A percentile compares a stretch with the other conserved stretches of the same genome.
Evolutionary conservation across 2,888 invertebrate genomes (phyloP).

Genomic region (Pandemis corylana): DNA sequence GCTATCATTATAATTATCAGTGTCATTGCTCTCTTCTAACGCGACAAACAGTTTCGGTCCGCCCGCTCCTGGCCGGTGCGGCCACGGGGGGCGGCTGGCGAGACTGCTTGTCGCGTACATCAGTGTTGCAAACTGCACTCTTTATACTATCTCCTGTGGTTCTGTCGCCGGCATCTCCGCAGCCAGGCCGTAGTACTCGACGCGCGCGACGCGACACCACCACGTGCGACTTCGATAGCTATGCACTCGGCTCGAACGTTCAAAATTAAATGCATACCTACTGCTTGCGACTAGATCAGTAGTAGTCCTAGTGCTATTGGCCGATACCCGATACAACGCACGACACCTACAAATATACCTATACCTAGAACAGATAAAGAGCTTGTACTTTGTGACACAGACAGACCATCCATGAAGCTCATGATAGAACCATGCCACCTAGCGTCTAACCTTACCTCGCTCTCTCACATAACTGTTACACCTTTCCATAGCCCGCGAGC

Average conservation of each 20-base stretch:
- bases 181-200: slow-evolving; percentile 68
- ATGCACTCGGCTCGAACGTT: slow-evolving; percentile 82
- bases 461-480: slow-evolving; percentile 84
- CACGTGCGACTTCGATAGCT: slow-evolving; percentile 81
- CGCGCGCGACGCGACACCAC: slow-evolving; percentile 71
- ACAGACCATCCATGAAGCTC: slow-evolving; percentile 74
- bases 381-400: slow-evolving; percentile 85
- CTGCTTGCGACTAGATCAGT: slow-evolving; percentile 84
- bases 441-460: slow-evolving; percentile 76
- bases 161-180: slow-evolving; percentile 82
- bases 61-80: slow-evolving; percentile 32
- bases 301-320: slow-evolving; percentile 83
- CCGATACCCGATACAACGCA: slow-evolving; percentile 81
- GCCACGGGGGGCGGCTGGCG: neutral
- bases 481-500: slow-evolving; percentile 84
- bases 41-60: slow-evolving; percentile 64
- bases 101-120: slow-evolving; percentile 72
- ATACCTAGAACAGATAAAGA: slow-evolving; percentile 80
- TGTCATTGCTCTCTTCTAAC: slow-evolving; percentile 80
- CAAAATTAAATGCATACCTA: slow-evolving; percentile 79
- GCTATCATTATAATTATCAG: slow-evolving; percentile 78
- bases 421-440: slow-evolving; percentile 77
- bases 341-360: slow-evolving; percentile 79
- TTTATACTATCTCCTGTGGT: slow-evolving; percentile 83
- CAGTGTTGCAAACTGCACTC: slow-evolving; percentile 86